Evolutionary conservation across 2,113 vertebrate species (phyloP).

Genomic region (Macrotus californicus): DNA sequence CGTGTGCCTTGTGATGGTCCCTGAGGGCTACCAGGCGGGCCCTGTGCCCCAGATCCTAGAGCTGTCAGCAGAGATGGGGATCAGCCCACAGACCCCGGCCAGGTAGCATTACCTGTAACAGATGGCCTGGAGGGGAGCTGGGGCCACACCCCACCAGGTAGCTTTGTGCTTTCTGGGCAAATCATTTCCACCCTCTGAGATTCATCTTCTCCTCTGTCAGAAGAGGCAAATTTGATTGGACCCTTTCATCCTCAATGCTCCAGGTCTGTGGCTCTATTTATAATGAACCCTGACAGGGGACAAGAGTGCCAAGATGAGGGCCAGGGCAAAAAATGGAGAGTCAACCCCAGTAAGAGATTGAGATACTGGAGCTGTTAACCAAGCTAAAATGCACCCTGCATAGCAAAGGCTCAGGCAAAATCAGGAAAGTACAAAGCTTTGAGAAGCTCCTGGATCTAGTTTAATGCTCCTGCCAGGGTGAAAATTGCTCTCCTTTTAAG

Average conservation of each 20-base stretch:
- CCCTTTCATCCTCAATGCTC: background rate
- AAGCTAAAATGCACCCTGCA: background rate
- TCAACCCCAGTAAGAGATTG: background rate
- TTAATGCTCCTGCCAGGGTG: background rate
- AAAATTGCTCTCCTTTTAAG: constrained; percentile 14
- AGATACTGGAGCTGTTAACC: background rate
- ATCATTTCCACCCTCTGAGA: background rate
- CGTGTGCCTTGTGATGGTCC: background rate
- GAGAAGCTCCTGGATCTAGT: background rate
- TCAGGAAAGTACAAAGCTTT: background rate
- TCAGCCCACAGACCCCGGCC: background rate
- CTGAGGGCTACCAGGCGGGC: background rate
- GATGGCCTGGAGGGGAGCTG: background rate
- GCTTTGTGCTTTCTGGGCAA: background rate
- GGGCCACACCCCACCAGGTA: background rate
- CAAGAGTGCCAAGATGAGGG: background rate
- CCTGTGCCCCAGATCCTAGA: background rate
- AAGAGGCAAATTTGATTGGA: background rate
- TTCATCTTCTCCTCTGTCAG: background rate
- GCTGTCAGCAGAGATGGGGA: background rate
- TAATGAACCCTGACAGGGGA: background rate
- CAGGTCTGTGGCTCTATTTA: background rate
- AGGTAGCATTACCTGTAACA: background rate
- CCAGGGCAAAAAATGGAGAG: background rate
- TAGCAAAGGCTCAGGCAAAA: background rate